Base-by-base conservation (phyloP, 2,888 invertebrate species). In the Tillus elongatus region DNA sequence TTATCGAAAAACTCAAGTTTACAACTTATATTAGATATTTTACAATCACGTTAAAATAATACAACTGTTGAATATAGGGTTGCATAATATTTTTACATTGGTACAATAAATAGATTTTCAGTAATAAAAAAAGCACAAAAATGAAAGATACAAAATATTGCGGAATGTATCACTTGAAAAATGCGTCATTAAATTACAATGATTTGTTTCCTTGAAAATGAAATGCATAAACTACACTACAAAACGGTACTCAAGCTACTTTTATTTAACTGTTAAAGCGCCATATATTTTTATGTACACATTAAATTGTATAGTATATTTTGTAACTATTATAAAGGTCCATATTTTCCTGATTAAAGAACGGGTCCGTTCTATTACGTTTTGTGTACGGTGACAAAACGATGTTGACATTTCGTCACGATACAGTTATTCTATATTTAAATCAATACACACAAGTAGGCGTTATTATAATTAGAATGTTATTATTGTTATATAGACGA, bases 201-300 rank as follows among this genome's bases (percentile, higher is more conserved):
- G 31, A 26, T 36, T 35, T 24, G 2, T 35, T 34, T 32, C 13
- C 33, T 11, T 19, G 13, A 16, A 19, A 31, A 41, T 44, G 44
- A 46, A 52, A 47, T 43, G 43, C 42, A 39, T 43, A 43, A 42
- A 46, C 53, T 53, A 53, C 43, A 43, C 54, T 56, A 55, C 46
- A 44, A 52, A 52, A 53, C 51, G 49, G 50, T 49, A n/a, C 47
- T 53, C 50, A 57, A 57, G 57, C 57, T 57, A 57, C 52, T 55
- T 53, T 42, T 38, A 36, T n/a, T n/a, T n/a, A 49, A 48, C 46
- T 49, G 47, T 45, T 54, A 51, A 57, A 58, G 56, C 58, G 56
- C 56, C 56, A 57, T 57, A 55, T 55, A 57, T 50, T 51, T 51
- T 52, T 58, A 58, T 58, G 53, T 58, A 58, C 58, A 58, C 51